Evolutionary conservation across 2,113 vertebrate genomes (phyloP).

Genomic region (Chionis minor): DNA sequence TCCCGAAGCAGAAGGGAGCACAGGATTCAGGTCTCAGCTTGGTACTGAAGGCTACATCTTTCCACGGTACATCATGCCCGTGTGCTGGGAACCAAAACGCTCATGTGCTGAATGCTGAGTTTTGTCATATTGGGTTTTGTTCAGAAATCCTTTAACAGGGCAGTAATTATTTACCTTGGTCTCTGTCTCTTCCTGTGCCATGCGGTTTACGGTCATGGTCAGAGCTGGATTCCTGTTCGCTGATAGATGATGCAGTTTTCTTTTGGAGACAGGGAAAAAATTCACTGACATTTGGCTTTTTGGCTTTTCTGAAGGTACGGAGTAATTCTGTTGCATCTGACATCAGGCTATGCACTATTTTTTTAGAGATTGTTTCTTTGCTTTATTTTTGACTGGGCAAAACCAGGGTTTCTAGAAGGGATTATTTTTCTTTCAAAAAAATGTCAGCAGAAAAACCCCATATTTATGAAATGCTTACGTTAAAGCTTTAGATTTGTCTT

Average conservation of each 20-base stretch:
- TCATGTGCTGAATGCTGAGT: background rate
- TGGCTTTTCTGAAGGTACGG: background rate
- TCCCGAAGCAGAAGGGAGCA: background rate
- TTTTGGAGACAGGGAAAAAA: background rate
- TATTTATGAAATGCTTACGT: background rate
- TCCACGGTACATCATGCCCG: fast-evolving
- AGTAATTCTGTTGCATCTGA: background rate
- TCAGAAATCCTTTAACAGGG: background rate
- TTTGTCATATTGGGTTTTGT: background rate
- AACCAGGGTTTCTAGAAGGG: background rate
- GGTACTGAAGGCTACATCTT: background rate
- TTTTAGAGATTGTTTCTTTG: background rate
- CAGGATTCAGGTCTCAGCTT: background rate
- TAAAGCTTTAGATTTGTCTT: background rate
- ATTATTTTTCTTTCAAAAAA: background rate
- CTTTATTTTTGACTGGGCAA: background rate
- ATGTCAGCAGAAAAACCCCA: background rate
- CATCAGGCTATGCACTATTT: background rate
- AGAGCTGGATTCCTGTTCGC: background rate
- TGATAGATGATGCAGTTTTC: background rate
- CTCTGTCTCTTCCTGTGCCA: background rate
- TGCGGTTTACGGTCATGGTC: background rate
- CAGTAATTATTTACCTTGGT: slow-evolving; percentile 31
- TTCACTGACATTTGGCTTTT: background rate
- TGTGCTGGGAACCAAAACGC: background rate